Base-by-base conservation (phyloP, 1,140 invertebrate species). In the Calliphora vicina region DNA sequence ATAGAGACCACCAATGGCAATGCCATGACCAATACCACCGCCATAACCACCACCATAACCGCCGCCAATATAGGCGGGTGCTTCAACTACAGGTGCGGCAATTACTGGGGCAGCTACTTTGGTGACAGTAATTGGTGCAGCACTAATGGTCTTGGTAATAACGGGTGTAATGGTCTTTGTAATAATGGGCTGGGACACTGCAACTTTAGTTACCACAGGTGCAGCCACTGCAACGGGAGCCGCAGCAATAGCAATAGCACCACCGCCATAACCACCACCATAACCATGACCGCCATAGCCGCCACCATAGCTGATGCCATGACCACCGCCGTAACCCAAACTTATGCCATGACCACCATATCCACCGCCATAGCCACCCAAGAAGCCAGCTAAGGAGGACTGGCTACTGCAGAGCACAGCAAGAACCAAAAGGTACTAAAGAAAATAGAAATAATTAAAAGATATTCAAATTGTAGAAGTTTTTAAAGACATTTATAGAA, bases 81-180 rank as follows among this genome's bases (percentile, higher is more conserved):
- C 73, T 4, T 27, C 73, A 0, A 20, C 27, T 42, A 35, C 73
- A 6, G 86, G 17, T 17, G 13, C 45, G 85, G 8, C 76, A 74
- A 80, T 81, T 57, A 2, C 84, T 76, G 74, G 82, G 10, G 9
- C 85, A 74, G 13, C 80, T 76, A 2, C 86, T 86, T 73, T 87
- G 85, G 83, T 87, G 85, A 43, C 85, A 84, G 35, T 87, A 67
- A 78, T 88, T 84, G 83, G 86, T 17, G 82, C 50, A n/a, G 74
- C 78, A 15, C 78, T 71, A 26, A 84, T 82, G 25, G 81, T 87
- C 57, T 89, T 89, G n/a, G 88, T 88, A 26, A 89, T 88, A 50
- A 83, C 67, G 15, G 84, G 84, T 50, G 84, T 29, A 42, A 89
- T 89, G 10, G 88, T 89, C 82, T 89, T 89, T 27, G 88, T 85